Base-by-base conservation (phyloP, 2,888 invertebrate genomes). In the Cinara cedri region DNA sequence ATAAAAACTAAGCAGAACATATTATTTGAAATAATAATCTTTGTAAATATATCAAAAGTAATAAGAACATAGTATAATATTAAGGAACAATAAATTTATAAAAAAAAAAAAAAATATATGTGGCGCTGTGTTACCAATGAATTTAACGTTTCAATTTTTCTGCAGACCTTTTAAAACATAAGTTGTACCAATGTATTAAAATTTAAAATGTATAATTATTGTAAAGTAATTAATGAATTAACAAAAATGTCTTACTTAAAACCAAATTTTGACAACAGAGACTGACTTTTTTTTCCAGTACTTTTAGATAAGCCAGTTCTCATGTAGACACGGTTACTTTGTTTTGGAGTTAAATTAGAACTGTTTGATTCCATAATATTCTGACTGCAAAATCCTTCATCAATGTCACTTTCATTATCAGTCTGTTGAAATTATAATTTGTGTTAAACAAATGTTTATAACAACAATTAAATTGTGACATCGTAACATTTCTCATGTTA, bases 361-460 rank as follows among this genome's bases (percentile, higher is more conserved):
- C 6, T 34, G 0, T 21, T 60, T 1, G 11, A n/a, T 21, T 34
- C 60, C 19, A 70, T 78, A 16, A n/a, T 8, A 42, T 49, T 78
- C 49, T 78, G 78, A 70, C 78, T 78, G 34, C 60, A 51, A 51
- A 78, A 78, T 57, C 78, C 78, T 70, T 78, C 78, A 24, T 78
- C 78, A 1, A 70, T 49, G 51, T 78, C 70, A 9, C 26, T 70
- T 42, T 68, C 66, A 42, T 44, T 54, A 2, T 62, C 70, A 24
- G 3, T 49, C 78, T 78, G 13, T 42, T 14, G 21, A 68, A 34
- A 49, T 51, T 9, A 34, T 16, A 60, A 26, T 26, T 6, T 4
- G 34, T 34, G 34, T 34, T 34, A 6, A 34, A 34, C n/a, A 34
- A 34, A 34, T 34, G 34, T 34, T 4, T 34, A 34, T 34, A 34